Percentiles rank a stretch among this genome's conserved stretches.
Conservation (phyloP, 2,888 invertebrate species). For the Bombyx huttoni region DNA sequence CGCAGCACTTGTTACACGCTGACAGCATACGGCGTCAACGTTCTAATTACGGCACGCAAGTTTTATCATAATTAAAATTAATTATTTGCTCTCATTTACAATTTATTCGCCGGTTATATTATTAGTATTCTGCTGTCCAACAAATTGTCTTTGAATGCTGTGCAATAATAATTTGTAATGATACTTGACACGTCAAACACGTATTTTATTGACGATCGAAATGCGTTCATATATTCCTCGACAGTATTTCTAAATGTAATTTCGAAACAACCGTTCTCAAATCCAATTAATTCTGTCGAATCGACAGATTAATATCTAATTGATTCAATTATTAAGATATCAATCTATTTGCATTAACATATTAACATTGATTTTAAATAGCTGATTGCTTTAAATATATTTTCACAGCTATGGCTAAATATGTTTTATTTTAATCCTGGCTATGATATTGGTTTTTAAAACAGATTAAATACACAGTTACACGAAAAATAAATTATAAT, state of each 20-base stretch:
- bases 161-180: neutral
- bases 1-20: conserved; percentile 41
- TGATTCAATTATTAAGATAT: no score
- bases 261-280: neutral
- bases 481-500: no score
- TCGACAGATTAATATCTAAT: no score
- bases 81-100: neutral
- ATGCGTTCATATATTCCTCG: neutral
- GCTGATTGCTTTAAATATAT: no score
- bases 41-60: conserved; percentile 12
- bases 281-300: no score
- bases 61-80: neutral
- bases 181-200: neutral
- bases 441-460: no score
- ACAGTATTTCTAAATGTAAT: neutral
- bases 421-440: no score
- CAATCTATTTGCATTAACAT: no score
- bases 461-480: no score
- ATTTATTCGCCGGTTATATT: neutral
- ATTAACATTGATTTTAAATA: no score
- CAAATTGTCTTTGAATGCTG: neutral
- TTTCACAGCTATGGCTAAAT: no score
- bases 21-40: conserved; percentile 28
- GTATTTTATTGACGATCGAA: no score
- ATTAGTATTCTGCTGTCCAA: neutral